phyloP scores from a whole-genome alignment of 1,140 invertebrate species.

The Ridgeia piscesae region DNA sequence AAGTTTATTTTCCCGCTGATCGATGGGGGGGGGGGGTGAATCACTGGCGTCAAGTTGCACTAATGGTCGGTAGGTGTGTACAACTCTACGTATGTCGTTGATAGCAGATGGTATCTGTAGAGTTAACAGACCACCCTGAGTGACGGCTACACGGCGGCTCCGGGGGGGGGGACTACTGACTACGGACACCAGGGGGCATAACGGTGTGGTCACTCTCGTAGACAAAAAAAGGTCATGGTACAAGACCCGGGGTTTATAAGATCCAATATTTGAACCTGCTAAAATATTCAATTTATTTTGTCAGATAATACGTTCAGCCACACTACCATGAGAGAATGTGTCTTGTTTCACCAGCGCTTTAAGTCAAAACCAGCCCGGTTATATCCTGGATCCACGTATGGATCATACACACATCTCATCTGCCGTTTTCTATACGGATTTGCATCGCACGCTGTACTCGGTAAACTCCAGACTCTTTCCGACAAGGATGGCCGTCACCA shows the following conservation, averaged over 20 bases:
- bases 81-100: not conserved
- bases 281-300: not conserved
- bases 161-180: too few species aligned
- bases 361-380: not conserved
- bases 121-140: not conserved
- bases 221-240: not conserved
- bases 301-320: too few species aligned
- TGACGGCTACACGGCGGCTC: too few species aligned
- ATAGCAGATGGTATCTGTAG: not conserved
- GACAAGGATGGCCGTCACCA: too few species aligned
- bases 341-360: not conserved
- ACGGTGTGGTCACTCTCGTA: not conserved
- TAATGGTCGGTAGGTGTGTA: not conserved
- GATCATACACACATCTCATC: not conserved
- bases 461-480: too few species aligned
- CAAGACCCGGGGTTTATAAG: not conserved
- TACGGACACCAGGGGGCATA: too few species aligned
- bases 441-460: not conserved
- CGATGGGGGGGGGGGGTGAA: not conserved
- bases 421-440: not conserved
- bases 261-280: not conserved
- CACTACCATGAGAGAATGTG: too few species aligned
- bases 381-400: not conserved
- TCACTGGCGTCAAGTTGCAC: not conserved
- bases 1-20: slow-evolving; percentile 1